phyloP scores from a whole-genome alignment of 1,140 invertebrate genomes.

The Mesaphorura yosii region DNA sequence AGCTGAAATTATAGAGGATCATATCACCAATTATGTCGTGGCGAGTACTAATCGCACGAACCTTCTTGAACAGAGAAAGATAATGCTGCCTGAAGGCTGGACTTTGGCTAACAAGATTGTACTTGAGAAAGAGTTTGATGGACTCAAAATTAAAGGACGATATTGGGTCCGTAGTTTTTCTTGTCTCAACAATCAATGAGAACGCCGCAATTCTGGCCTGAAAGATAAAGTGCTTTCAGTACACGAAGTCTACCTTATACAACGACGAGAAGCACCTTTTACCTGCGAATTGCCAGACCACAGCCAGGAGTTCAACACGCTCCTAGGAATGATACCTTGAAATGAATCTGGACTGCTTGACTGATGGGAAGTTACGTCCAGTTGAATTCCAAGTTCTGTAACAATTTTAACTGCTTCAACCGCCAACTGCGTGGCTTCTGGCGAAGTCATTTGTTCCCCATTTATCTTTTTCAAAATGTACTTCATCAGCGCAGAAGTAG shows the following conservation, averaged over 20 bases:
- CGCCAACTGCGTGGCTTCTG: constrained; percentile 17
- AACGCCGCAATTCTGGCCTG: constrained; percentile 47
- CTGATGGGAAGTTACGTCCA: neutral
- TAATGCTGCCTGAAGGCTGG: constrained; percentile 44
- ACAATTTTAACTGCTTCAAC: constrained; percentile 26
- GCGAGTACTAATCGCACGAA: constrained; percentile 31
- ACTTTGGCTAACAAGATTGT: constrained; percentile 59
- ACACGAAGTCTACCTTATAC: neutral
- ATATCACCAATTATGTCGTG: constrained; percentile 33
- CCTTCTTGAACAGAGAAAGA: constrained; percentile 40
- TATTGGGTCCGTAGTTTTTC: constrained; percentile 53
- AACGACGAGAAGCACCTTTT: neutral
- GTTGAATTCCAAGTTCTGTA: constrained; percentile 14
- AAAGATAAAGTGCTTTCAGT: constrained; percentile 17
- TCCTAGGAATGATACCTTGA: constrained; percentile 13
- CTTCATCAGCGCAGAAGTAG: neutral
- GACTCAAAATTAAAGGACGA: constrained; percentile 49
- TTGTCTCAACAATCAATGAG: constrained; percentile 58
- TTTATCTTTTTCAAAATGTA: neutral
- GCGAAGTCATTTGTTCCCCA: neutral
- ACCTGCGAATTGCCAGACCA: constrained; percentile 16
- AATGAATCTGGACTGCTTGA: constrained; percentile 9
- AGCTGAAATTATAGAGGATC: constrained; percentile 19
- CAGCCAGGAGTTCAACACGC: constrained; percentile 13
- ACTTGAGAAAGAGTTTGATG: constrained; percentile 52